Evolutionary conservation across 2,113 vertebrate species (phyloP), one percentile per base, ranked within the genome.

Genomic region (Paracyprichromis sp.): DNA sequence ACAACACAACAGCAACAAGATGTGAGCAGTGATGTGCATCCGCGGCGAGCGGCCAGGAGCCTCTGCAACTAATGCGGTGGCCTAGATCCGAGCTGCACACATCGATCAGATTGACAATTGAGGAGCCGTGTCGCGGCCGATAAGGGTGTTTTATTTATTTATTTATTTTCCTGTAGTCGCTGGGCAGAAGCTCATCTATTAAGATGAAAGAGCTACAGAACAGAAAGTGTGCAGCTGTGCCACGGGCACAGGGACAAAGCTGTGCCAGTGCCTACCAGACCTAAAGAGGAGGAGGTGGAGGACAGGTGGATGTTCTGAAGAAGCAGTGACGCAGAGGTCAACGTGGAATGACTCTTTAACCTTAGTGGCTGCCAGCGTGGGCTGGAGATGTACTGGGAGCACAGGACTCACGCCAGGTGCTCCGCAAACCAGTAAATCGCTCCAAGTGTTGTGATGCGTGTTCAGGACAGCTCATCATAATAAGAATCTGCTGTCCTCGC

Each of bases 51-150:
- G 38, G 86, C 84, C 71, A 53, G 53, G 61, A 91, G 94, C 57
- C 87, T 83, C 59, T 45, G 45, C 66, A 34, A 26, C 90, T 88
- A 92, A 95, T 87, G 91, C 94, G 78, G 83, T 93, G 91, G 89
- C 92, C 92, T 86, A 89, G 87, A 94, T 94, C 89, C 17, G 43
- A 83, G 61, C 91, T 87, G 71, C 83, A 81, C 92, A 81, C 94
- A 94, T 95, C 85, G 63, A 94, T 95, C 93, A 94, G 82, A 88
- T 45, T 94, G 93, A 93, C 95, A 94, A 90, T 85, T 88, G 88
- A 91, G 92, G 83, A 73, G 76, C 85, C 54, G 16, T 54, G 90
- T 91, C 31, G 31, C 79, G 54, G 89, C 86, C 56, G 84, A 84
- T 91, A 86, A 93, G 84, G 61, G 52, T 5, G 61, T 31, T 59